These are phyloP conservation scores for Rhynchonema sp. DNA, from an alignment of 2,888 invertebrate genomes.

Conservation along the genomic window DNA sequence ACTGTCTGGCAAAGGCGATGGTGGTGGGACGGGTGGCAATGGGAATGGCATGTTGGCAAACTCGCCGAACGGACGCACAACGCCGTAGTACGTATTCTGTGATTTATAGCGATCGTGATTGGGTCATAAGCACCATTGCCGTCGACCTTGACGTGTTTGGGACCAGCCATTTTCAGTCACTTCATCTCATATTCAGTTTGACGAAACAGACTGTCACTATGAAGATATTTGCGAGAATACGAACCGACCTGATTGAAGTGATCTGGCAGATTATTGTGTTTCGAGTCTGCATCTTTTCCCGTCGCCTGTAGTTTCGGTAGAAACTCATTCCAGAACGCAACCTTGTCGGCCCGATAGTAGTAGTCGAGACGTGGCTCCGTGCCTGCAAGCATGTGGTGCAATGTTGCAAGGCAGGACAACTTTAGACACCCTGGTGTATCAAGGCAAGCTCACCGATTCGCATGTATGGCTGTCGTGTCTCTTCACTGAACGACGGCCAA, in stretches of 20 bases:
- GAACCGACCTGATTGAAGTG: conserved; percentile 13
- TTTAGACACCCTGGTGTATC: too few relatives aligned
- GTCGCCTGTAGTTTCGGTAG: conserved; percentile 20
- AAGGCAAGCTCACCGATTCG: conserved; percentile 17
- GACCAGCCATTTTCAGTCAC: too few relatives aligned
- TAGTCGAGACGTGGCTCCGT: conserved; percentile 14
- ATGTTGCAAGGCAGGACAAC: too few relatives aligned
- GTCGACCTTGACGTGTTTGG: too few relatives aligned
- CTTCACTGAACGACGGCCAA: conserved; percentile 24
- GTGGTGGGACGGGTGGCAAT: conserved; percentile 24
- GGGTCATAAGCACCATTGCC: too few relatives aligned
- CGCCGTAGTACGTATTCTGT: conserved; percentile 21
- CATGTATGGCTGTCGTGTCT: conserved; percentile 21
- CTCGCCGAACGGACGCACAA: conserved; percentile 18
- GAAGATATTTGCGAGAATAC: too few relatives aligned
- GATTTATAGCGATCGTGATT: too few relatives aligned
- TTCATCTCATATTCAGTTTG: too few relatives aligned
- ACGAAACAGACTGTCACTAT: too few relatives aligned
- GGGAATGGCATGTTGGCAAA: conserved; percentile 20
- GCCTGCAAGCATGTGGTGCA: neutral
- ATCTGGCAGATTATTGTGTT: conserved; percentile 20
- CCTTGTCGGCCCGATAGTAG: conserved; percentile 22
- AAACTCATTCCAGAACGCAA: conserved; percentile 25
- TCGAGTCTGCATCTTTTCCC: conserved; percentile 13
- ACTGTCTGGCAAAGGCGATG: conserved; percentile 9